Evolutionary conservation across 2,888 invertebrate genomes (phyloP), one percentile per base, ranked within the genome.

Genomic region (Steinernema hermaphroditum): DNA sequence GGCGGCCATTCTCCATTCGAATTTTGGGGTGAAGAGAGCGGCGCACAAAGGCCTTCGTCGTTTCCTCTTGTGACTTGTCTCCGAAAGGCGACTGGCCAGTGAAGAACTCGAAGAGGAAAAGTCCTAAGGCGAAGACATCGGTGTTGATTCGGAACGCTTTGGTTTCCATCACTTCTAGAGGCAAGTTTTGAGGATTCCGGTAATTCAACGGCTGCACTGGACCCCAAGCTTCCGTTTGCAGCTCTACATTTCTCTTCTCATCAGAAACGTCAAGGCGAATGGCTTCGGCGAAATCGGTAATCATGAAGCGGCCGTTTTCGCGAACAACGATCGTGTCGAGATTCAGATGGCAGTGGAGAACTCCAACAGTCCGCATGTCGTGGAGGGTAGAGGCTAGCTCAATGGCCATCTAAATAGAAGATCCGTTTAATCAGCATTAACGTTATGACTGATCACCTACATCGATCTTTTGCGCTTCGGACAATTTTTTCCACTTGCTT

Each of bases 211-310:
- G 19, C 12, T 49, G 12, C 19, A 19, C 19, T n/a, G 49, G 49
- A 14, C 49, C 49, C 49, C 49, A 49, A 6, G 49, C 49, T 49
- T 49, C 49, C 6, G 49, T 49, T 49, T 49, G 49, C 14, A 49
- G 49, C 12, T n/a, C 14, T 6, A 49, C 49, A 19, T 19, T 49
- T n/a, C 19, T 8, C 14, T 14, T 8, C 49, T 49, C 49, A n/a
- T 49, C 49, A 19, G 49, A 8, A n/a, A 49, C 19, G 12, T 49
- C 49, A 12, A 49, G 14, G 6, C 49, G 12, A n/a, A 49, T 49
- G 6, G 49, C 49, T 12, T n/a, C 6, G 12, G 49, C 12, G 49
- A 49, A 49, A 19, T 49, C 49, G 49, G 19, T n/a, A 19, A 49
- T 6, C 12, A 49, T 6, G 49, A 49, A 49, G 49, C 49, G 49